phyloP scores from a whole-genome alignment of 1,140 invertebrate species.

The Micrasema longulum region DNA sequence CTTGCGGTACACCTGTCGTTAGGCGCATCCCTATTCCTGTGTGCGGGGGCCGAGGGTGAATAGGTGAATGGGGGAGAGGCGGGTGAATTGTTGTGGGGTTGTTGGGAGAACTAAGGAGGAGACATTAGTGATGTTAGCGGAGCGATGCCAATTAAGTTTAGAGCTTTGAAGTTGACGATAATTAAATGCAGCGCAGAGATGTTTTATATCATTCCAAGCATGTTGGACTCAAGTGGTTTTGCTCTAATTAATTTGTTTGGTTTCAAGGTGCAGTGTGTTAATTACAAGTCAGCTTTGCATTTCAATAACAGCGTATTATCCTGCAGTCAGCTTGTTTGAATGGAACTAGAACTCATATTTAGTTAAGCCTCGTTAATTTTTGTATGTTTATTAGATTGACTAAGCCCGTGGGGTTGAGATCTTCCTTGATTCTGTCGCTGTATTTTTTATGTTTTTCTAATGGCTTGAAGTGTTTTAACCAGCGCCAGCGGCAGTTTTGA shows the following conservation, averaged over 20 bases:
- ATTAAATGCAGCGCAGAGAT: slow-evolving; percentile 33
- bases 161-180: slow-evolving; percentile 39
- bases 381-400: too few relatives aligned
- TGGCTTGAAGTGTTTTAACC: too few relatives aligned
- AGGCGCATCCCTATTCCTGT: neutral
- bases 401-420: too few relatives aligned
- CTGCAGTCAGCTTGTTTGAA: too few relatives aligned
- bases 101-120: slow-evolving; percentile 7
- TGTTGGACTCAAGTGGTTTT: neutral
- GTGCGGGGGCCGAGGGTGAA: too few relatives aligned
- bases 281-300: slow-evolving; percentile 8
- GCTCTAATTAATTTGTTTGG: slow-evolving; percentile 31
- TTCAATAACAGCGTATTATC: too few relatives aligned
- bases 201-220: slow-evolving; percentile 31
- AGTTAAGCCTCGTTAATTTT: too few relatives aligned
- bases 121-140: slow-evolving; percentile 39
- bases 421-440: too few relatives aligned
- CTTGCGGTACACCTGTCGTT: slow-evolving; percentile 28
- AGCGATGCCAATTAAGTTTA: slow-evolving; percentile 44
- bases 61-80: neutral
- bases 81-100: slow-evolving; percentile 6
- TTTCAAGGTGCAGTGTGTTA: slow-evolving; percentile 21
- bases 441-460: too few relatives aligned
- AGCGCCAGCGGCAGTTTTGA: too few relatives aligned
- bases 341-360: too few relatives aligned